Conservation (phyloP, 2,797 vertebrate species). For the Eulemur mongoz region DNA sequence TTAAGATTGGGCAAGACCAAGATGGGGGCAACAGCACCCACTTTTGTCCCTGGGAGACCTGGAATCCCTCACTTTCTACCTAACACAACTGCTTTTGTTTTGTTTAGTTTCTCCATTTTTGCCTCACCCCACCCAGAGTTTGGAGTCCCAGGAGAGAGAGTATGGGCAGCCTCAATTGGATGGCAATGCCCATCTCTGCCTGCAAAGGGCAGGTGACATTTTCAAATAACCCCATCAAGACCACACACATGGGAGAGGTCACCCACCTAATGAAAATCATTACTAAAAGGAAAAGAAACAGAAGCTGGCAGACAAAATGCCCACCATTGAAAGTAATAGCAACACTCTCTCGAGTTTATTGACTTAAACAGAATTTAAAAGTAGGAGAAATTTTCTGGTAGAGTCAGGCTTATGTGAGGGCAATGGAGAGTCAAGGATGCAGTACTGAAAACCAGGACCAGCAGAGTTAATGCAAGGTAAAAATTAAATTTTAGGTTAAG, state of each 20-base stretch:
- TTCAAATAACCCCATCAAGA: neutral
- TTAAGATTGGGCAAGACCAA: too few species aligned
- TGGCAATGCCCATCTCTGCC: neutral
- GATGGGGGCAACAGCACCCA: too few species aligned
- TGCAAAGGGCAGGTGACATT: neutral
- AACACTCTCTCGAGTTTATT: neutral
- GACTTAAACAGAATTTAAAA: conserved; percentile 34
- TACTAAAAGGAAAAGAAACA: neutral
- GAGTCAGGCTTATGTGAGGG: neutral
- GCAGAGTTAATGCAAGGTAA: neutral
- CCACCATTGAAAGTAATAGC: neutral
- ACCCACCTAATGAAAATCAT: neutral
- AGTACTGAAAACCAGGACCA: neutral
- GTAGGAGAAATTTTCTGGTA: neutral
- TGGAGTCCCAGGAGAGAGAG: neutral
- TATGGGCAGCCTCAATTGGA: neutral
- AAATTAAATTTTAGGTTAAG: neutral
- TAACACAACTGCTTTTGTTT: neutral
- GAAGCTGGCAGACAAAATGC: conserved; percentile 2
- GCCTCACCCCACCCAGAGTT: neutral
- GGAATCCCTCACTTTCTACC: too few species aligned
- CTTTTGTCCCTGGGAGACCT: too few species aligned
- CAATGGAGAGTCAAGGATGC: neutral
- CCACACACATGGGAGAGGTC: neutral
- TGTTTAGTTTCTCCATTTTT: neutral